phyloP scores from a whole-genome alignment of 2,888 invertebrate genomes.

The Muscina levida region DNA sequence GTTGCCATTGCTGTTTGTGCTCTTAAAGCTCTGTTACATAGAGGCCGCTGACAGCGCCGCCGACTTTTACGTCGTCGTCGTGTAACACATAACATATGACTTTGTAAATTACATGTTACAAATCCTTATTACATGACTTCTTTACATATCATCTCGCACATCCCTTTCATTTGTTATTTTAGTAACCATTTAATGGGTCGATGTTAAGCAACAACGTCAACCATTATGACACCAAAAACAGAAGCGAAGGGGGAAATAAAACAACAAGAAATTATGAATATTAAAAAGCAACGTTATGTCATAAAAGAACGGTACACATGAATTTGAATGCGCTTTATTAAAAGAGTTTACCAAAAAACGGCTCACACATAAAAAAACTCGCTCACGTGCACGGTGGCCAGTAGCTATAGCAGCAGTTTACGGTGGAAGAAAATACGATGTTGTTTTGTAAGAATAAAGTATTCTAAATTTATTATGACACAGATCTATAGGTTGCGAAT shows the following conservation, averaged over 20 bases:
- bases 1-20: neutral
- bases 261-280: constrained; percentile 17
- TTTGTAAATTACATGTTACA: constrained; percentile 62
- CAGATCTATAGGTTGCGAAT: too few relatives aligned
- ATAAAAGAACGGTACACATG: constrained; percentile 18
- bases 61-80: constrained; percentile 16
- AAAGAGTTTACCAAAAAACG: constrained; percentile 51
- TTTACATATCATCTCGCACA: neutral
- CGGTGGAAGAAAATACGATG: too few relatives aligned
- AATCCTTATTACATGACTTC: constrained; percentile 59
- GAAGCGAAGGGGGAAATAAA: constrained; percentile 14
- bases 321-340: constrained; percentile 64
- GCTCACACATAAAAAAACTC: constrained; percentile 2
- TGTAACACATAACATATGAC: constrained; percentile 62
- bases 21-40: constrained; percentile 34
- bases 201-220: constrained; percentile 33
- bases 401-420: constrained; percentile 15
- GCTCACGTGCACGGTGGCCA: constrained; percentile 2
- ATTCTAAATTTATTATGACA: too few relatives aligned
- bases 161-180: neutral
- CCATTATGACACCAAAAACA: constrained; percentile 32
- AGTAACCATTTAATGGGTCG: constrained; percentile 34
- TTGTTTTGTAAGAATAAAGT: too few relatives aligned
- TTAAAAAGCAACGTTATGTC: constrained; percentile 21
- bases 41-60: constrained; percentile 45